Evolutionary conservation across 2,797 vertebrate genomes (phyloP), one percentile per base, ranked within the genome.

Genomic region (Anguilla anguilla): DNA sequence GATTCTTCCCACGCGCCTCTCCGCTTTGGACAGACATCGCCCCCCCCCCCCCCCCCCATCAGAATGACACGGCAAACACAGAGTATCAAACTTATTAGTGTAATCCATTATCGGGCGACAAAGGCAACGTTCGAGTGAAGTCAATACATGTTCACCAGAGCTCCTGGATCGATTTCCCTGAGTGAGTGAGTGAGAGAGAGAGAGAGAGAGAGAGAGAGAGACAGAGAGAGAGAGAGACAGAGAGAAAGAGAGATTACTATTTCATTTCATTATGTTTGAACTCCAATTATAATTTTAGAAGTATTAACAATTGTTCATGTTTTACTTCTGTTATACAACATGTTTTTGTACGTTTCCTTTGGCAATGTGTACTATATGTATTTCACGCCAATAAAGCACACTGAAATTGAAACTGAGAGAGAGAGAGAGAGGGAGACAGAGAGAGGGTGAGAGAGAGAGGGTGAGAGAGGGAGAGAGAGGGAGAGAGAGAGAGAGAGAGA

Each of bases 101-200:
- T 91, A 89, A 91, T 90, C 89, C 90, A 89, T 90, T 90, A 86
- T 87, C 39, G 61, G 87, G 83, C 79, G 19, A 86, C 88, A 83
- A 83, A 79, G 39, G 31, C 43, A 6, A 15, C 74, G 64, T 88
- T 88, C 72, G 25, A 51, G 83, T 85, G 86, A 86, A 87, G 85
- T 88, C 87, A 11, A 86, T 15, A 53, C 19, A 2, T 79, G 83
- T 88, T 89, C 79, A 86, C 85, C 6, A 46, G 35, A 79, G 74
- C 74, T 31, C 88, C 87, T 67, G 86, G 77, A 89, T 89, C 72
- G 91, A 90, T 91, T 89, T 84, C 55, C n/a, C 53, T 0, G 31
- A 83, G 83, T 85, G 67, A 46, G 59, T 19, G 28, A 83, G 28
- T 0, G 31, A 39, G 84, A 55, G 43, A 86, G 55, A 59, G 57